These are phyloP conservation scores for Anthopleura sola DNA, from an alignment of 64 coral and sea anemone species.

Conservation along the genomic window DNA sequence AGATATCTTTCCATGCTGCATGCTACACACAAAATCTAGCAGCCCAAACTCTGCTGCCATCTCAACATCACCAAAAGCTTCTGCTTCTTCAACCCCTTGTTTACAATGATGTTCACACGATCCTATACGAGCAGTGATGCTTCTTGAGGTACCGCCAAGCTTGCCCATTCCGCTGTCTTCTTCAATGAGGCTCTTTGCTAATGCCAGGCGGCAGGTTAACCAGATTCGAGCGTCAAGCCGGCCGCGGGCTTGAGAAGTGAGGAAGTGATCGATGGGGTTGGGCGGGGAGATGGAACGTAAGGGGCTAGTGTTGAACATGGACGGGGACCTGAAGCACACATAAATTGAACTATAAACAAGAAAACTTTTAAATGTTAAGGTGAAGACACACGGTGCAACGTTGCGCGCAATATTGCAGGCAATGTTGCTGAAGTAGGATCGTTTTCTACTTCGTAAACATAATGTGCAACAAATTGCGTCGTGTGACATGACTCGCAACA, in stretches of 20 bases:
- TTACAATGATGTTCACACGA: slow-evolving; percentile 81
- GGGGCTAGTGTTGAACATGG: slow-evolving; percentile 33
- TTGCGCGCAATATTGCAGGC: too few relatives aligned
- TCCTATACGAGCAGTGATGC: slow-evolving; percentile 73
- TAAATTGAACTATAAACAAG: not conserved
- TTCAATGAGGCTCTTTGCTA: slow-evolving; percentile 61
- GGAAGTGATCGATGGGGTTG: slow-evolving; percentile 36
- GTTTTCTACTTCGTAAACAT: too few relatives aligned
- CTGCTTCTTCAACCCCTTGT: slow-evolving; percentile 93
- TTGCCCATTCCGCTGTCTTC: slow-evolving; percentile 89
- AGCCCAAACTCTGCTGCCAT: slow-evolving; percentile 73
- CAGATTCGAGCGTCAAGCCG: slow-evolving; percentile 85
- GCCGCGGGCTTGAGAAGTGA: slow-evolving; percentile 62
- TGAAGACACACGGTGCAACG: too few relatives aligned
- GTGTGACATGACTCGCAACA: too few relatives aligned
- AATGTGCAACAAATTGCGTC: too few relatives aligned
- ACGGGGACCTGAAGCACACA: slow-evolving; percentile 18
- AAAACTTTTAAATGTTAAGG: too few relatives aligned
- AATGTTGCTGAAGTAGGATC: too few relatives aligned
- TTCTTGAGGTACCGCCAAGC: slow-evolving; percentile 65
- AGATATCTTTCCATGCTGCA: slow-evolving; percentile 74
- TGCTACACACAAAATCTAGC: slow-evolving; percentile 34
- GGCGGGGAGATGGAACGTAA: slow-evolving; percentile 30
- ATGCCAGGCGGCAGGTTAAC: slow-evolving; percentile 70
- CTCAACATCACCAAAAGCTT: slow-evolving; percentile 90